Evolutionary conservation across 2,113 vertebrate species (phyloP).

Genomic region (Pituophis catenifer): DNA sequence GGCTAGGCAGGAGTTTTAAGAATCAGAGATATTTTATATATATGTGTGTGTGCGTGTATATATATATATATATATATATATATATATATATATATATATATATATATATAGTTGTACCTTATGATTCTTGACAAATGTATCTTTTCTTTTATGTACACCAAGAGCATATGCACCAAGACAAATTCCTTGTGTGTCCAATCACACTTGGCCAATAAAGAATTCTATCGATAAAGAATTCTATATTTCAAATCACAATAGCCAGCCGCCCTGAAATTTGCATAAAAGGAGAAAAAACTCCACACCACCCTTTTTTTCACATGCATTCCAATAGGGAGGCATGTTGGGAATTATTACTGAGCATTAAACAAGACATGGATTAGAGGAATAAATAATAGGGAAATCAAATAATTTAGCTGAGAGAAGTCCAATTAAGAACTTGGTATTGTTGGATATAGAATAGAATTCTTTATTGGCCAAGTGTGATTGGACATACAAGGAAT

Average conservation of each 20-base stretch:
- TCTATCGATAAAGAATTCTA: no score
- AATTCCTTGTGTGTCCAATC: no score
- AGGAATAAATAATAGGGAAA: not conserved
- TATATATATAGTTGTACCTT: no score
- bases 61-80: no score
- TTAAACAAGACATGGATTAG: not conserved
- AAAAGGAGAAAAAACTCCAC: not conserved
- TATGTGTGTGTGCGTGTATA: no score
- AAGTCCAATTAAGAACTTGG: not conserved
- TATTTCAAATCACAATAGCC: not conserved
- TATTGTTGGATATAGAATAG: not conserved
- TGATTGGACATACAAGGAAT: no score
- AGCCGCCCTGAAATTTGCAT: not conserved
- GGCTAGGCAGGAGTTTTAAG: not conserved
- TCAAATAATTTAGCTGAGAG: not conserved
- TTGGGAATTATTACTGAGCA: not conserved
- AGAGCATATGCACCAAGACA: no score
- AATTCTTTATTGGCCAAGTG: no score
- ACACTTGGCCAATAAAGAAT: no score
- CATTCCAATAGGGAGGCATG: not conserved
- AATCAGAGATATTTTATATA: not conserved
- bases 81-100: not conserved
- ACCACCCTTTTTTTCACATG: not conserved
- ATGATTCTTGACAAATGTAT: no score
- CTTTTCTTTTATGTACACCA: no score